A percentile compares a stretch with the other conserved stretches of the same genome.
These are phyloP conservation scores for Camponotus fellah DNA, from an alignment of 2,888 invertebrate genomes.

Conservation along the genomic window DNA sequence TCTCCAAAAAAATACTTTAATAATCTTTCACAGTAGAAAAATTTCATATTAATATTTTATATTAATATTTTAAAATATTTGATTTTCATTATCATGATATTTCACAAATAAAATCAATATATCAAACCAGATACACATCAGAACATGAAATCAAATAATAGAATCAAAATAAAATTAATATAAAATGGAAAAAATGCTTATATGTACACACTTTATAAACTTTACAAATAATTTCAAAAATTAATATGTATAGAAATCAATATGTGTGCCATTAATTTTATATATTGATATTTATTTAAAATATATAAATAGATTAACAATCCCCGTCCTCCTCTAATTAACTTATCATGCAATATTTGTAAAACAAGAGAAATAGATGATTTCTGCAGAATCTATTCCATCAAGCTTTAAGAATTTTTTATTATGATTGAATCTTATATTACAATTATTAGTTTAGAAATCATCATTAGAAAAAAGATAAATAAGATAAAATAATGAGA, in stretches of 20 bases:
- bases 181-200: not conserved
- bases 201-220: not conserved
- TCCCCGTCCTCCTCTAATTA: not conserved
- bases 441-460: slow-evolving; percentile 41
- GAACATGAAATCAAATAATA: no score
- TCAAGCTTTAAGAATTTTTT: not conserved
- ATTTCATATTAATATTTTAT: not conserved
- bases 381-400: slow-evolving; percentile 1
- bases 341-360: not conserved
- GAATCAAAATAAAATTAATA: not conserved
- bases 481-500: not conserved
- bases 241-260: not conserved
- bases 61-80: not conserved
- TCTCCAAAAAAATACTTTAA: not conserved
- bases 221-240: not conserved
- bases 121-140: not conserved
- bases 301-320: not conserved
- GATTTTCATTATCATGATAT: not conserved
- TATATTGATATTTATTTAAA: not conserved
- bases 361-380: not conserved
- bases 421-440: not conserved
- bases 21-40: not conserved
- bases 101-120: not conserved
- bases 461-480: slow-evolving; percentile 14
- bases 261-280: not conserved